Evolutionary conservation across 2,113 vertebrate species (phyloP).

Genomic region (Dermatemys mawii): DNA sequence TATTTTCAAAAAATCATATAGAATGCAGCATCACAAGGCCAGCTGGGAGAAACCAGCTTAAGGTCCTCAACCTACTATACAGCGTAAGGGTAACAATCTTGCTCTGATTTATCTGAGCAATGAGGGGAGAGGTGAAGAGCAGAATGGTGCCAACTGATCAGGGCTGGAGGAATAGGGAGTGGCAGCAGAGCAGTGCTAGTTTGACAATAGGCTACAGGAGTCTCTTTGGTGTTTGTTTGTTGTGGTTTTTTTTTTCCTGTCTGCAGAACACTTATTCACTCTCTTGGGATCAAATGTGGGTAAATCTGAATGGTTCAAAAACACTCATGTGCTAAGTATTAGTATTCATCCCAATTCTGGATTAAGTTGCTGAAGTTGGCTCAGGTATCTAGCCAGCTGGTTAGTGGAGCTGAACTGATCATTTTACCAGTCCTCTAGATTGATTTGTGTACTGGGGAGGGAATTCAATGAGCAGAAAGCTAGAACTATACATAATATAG

Average conservation of each 20-base stretch:
- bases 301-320: not conserved
- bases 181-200: not conserved
- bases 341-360: not conserved
- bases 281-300: not conserved
- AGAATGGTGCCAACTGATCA: fast-evolving
- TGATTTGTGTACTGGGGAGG: not conserved
- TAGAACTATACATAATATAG: not conserved
- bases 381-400: not conserved
- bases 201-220: not conserved
- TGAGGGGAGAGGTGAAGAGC: fast-evolving
- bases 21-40: too few relatives aligned
- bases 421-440: not conserved
- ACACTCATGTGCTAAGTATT: not conserved
- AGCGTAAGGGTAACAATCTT: not conserved
- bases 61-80: not conserved
- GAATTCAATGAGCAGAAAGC: not conserved
- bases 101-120: not conserved
- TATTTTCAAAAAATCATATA: too few relatives aligned
- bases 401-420: not conserved
- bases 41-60: not conserved
- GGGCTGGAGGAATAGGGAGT: not conserved
- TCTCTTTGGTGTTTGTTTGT: not conserved
- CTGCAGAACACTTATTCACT: not conserved
- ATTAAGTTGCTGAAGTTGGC: not conserved
- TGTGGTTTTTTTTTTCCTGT: too few relatives aligned